Conservation (phyloP, 2,113 vertebrate species). For the Pavo muticus region DNA sequence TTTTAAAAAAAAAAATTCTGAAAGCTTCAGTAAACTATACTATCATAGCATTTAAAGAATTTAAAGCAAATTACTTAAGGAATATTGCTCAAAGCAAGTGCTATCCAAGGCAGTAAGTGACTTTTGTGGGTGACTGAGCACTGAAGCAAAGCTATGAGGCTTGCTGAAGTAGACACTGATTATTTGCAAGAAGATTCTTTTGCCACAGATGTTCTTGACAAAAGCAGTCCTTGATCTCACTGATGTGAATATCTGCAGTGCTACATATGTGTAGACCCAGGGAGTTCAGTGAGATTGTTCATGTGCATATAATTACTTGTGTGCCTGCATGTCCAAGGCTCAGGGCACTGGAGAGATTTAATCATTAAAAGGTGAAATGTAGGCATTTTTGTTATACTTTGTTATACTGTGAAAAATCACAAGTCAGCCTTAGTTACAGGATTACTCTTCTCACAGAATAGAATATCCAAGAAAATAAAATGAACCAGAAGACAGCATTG, state of each 20-base stretch:
- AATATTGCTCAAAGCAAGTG: constrained; percentile 48
- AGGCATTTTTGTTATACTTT: constrained; percentile 60
- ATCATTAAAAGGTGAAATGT: constrained; percentile 51
- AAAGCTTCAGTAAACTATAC: constrained; percentile 42
- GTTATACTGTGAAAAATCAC: constrained; percentile 58
- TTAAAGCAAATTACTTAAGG: constrained; percentile 58
- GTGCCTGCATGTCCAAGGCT: constrained; percentile 21
- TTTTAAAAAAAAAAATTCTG: background rate
- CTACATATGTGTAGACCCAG: background rate
- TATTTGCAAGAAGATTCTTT: constrained; percentile 36
- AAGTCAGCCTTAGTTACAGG: constrained; percentile 59
- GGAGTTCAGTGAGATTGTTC: constrained; percentile 16
- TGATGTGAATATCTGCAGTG: constrained; percentile 17
- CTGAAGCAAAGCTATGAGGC: constrained; percentile 34
- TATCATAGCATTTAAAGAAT: constrained; percentile 52
- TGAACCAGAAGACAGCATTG: constrained; percentile 38
- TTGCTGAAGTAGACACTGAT: constrained; percentile 34
- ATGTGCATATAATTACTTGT: constrained; percentile 52
- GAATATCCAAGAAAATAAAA: constrained; percentile 38
- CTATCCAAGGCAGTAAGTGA: constrained; percentile 26
- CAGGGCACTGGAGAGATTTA: constrained; percentile 27
- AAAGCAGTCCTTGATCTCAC: constrained; percentile 39
- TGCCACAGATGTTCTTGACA: constrained; percentile 37
- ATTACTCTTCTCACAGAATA: constrained; percentile 10
- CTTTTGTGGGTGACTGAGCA: constrained; percentile 67